Evolutionary conservation across 2,113 vertebrate genomes (phyloP), one percentile per base, ranked within the genome.

Genomic region (Saguinus imperator): DNA sequence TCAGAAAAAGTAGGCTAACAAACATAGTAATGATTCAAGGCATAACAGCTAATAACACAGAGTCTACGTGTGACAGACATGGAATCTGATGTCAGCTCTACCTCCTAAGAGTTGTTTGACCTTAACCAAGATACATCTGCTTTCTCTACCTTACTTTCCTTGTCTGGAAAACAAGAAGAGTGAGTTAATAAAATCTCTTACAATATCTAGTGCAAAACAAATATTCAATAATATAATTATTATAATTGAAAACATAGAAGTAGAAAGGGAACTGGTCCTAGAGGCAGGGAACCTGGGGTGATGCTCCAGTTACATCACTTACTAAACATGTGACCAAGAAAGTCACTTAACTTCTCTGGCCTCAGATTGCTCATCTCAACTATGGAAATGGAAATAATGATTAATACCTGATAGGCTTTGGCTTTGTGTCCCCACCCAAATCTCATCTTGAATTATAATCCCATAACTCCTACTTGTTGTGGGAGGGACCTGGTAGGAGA

Each of bases 1-100:
- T 92, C 87, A 86, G 55, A 52, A 86, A 86, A 90, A 92, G 9
- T 27, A 81, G 61, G 9, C n/a, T 48, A 89, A 72, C 9, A 77
- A 83, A 55, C 4, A 57, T 35, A 82, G 21, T 25, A 89, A 92
- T 77, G 79, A 95, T 87, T 91, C 91, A 96, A 94, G 32, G 17
- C 9, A 55, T 45, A 85, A 75, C 45, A n/a, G 58, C 45, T n/a
- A 81, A 77, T 27, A 77, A 72, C 27, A 80, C 6, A 35, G 40
- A 87, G 20, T 77, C 68, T 57, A 87, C 45, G 17, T 84, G 27
- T 76, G 13, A 55, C 23, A 91, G 55, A 83, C 17, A 82, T 48
- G 25, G 52, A 1, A 90, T 96, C n/a, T 96, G 61, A 88, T 48
- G 8, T 90, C 50, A 80, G 55, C 16, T 91, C 40, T 29, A 73